These are phyloP conservation scores for Okapia johnstoni DNA, from an alignment of 2,113 vertebrate species.

Conservation along the genomic window DNA sequence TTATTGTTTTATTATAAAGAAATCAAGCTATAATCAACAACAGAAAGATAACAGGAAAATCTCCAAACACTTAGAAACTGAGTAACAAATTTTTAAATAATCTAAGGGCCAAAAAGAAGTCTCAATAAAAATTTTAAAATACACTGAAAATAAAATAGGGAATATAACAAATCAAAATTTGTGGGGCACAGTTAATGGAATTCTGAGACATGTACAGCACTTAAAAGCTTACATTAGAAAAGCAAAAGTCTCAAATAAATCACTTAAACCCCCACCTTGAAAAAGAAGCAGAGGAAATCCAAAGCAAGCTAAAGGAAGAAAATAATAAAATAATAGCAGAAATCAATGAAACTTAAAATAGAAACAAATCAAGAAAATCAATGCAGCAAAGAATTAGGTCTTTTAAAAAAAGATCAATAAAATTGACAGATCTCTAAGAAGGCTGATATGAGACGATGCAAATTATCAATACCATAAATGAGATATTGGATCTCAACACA, in stretches of 20 bases:
- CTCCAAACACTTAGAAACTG: background rate
- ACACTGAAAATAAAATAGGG: background rate
- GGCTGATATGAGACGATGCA: background rate
- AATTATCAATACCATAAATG: background rate
- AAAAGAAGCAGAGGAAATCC: background rate
- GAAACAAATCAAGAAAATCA: background rate
- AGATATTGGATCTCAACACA: background rate
- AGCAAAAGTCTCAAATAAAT: background rate
- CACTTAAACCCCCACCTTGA: background rate
- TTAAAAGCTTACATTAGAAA: background rate
- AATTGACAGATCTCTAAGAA: background rate
- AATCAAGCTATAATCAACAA: background rate
- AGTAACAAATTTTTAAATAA: background rate
- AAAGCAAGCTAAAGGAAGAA: background rate
- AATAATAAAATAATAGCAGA: background rate
- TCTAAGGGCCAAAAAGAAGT: background rate
- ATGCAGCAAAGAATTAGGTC: background rate
- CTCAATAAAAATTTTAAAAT: background rate
- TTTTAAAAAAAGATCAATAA: background rate
- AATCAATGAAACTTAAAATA: background rate
- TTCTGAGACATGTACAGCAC: background rate
- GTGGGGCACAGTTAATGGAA: background rate
- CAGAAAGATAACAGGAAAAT: background rate
- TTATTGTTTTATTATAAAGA: background rate
- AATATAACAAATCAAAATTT: background rate